Evolutionary conservation across 2,797 vertebrate species (phyloP).

Genomic region (Pipistrellus nathusii): DNA sequence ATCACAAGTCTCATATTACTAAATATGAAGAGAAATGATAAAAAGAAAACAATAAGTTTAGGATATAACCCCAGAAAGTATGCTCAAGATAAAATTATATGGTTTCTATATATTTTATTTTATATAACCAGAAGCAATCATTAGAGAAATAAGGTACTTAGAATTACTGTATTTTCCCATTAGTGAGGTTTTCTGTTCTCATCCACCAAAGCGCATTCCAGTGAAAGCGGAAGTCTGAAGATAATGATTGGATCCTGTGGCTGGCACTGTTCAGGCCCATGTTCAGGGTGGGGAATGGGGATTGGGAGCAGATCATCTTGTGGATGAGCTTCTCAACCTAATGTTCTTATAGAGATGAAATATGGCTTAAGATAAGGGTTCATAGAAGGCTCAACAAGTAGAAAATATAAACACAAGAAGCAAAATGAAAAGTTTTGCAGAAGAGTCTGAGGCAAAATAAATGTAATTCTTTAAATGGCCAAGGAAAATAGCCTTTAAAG

Average conservation of each 20-base stretch:
- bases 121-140: conserved; percentile 39
- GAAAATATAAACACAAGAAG: conserved; percentile 52
- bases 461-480: conserved; percentile 18
- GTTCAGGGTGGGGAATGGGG: background rate
- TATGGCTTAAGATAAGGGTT: conserved; percentile 45
- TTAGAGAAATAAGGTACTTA: conserved; percentile 45
- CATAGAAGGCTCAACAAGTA: background rate
- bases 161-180: conserved; percentile 19
- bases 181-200: conserved; percentile 22
- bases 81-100: conserved; percentile 20
- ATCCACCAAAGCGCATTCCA: conserved; percentile 25
- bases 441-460: background rate
- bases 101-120: conserved; percentile 43
- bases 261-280: background rate
- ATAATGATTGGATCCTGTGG: background rate
- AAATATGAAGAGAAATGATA: conserved; percentile 31
- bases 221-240: conserved; percentile 19
- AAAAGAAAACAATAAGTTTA: conserved; percentile 30
- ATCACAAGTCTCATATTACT: conserved; percentile 11
- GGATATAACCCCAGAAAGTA: conserved; percentile 1
- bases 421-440: background rate
- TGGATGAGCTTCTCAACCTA: background rate
- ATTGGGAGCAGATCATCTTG: background rate
- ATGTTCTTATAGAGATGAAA: conserved; percentile 22
- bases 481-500: conserved; percentile 9